Evolutionary conservation across 53 echinoderm and acorn worm genomes (phyloP), one percentile per base, ranked within the genome.

Genomic region (Paracentrotus lividus): DNA sequence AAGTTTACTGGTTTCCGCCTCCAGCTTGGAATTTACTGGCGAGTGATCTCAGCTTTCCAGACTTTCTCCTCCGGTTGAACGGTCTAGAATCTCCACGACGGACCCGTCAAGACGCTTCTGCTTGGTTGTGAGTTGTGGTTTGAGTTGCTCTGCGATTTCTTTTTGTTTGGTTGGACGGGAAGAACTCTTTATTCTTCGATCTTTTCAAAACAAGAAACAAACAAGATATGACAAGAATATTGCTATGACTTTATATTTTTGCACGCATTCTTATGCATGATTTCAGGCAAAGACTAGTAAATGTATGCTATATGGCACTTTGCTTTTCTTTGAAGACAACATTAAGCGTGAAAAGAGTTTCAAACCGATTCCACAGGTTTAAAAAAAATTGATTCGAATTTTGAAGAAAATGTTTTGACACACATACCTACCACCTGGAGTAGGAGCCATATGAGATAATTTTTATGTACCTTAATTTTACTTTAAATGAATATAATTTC

Each of bases 1-100:
- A 98, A 98, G 85, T 97, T 96, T 69, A n/a, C 96, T 96, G 65
- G 96, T 94, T 94, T 98, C 98, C 36, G 97, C 97, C 93, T 98
- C 98, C 24, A 98, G 95, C 49, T 96, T 96, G n/a, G 91, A 98
- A 98, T 90, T 95, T 96, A 84, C 91, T 85, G 61, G 96, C 98
- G 4, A n/a, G 98, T 93, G 42, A 96, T 77, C 86, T 98, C 98
- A 69, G 97, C 94, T 56, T 96, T 96, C 96, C 97, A 97, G 78
- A 98, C 93, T 57, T 98, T 98, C 95, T 98, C 98, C 33, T 98
- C 96, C 49, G 95, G 85, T 27, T 95, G 94, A 93, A 16, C 95
- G 94, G n/a, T 96, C 93, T 81, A 94, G 86, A 60, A 97, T 92
- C 45, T 97, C 97, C 20, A 96, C 68, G 10, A 94, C 92, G 54